phyloP scores from a whole-genome alignment of 2,113 vertebrate species.

The Oreochromis niloticus region DNA sequence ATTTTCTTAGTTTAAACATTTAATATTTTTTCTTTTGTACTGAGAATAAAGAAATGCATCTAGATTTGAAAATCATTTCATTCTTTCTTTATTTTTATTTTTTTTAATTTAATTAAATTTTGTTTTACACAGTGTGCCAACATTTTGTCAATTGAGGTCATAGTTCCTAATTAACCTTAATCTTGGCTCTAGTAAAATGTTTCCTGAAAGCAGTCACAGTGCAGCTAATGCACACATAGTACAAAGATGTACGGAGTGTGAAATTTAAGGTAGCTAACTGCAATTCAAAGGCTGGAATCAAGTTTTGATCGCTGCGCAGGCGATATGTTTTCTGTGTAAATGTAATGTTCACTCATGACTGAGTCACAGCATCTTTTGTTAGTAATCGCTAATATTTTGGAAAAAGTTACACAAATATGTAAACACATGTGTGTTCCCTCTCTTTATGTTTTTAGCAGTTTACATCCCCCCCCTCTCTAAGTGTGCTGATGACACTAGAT shows the following conservation, averaged over 20 bases:
- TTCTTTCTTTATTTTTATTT: fast-evolving
- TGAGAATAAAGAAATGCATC: background rate
- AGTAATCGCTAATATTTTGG: background rate
- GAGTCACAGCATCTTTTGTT: background rate
- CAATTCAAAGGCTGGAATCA: background rate
- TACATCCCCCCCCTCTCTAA: background rate
- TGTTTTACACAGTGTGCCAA: background rate
- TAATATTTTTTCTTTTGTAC: background rate
- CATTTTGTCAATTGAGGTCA: background rate
- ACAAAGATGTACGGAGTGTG: background rate
- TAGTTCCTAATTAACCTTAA: background rate
- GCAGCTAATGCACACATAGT: background rate
- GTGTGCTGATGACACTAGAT: background rate
- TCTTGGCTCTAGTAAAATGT: background rate
- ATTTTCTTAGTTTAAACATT: background rate
- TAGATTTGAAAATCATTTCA: background rate
- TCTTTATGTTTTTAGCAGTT: background rate
- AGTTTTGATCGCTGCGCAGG: background rate
- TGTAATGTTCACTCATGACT: background rate
- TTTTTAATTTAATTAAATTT: background rate
- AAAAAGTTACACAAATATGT: background rate
- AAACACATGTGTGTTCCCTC: background rate
- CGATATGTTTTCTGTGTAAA: background rate
- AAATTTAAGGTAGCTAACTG: background rate
- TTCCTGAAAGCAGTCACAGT: background rate